These are phyloP conservation scores for Agrochola lychnidis DNA, from an alignment of 2,888 invertebrate species.

Conservation along the genomic window DNA sequence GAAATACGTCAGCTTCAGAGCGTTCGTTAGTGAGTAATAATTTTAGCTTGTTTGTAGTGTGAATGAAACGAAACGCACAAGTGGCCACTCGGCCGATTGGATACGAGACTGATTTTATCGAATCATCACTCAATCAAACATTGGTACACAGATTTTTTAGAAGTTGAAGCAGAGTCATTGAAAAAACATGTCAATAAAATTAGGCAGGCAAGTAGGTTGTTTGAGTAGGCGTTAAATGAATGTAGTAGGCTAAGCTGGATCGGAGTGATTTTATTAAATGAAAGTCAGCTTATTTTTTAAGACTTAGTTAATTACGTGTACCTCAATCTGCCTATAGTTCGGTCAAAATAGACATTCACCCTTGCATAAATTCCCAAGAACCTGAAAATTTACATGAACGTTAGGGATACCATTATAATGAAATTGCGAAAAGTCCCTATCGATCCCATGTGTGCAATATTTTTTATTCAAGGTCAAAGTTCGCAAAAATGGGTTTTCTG, in stretches of 20 bases:
- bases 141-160: conserved; percentile 66
- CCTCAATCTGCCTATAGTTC: no score
- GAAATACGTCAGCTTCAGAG: conserved; percentile 48
- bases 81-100: conserved; percentile 75
- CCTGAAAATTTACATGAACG: no score
- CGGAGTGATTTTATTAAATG: neutral
- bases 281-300: neutral
- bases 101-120: conserved; percentile 71
- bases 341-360: no score
- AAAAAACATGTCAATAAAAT: conserved; percentile 69
- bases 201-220: conserved; percentile 65
- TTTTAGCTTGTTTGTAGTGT: conserved; percentile 73
- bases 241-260: conserved; percentile 21
- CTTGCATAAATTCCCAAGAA: no score
- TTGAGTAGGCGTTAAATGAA: conserved; percentile 46
- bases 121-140: conserved; percentile 77
- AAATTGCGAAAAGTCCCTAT: no score
- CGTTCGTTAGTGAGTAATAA: conserved; percentile 68
- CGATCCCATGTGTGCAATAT: no score
- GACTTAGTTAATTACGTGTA: neutral
- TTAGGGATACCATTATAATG: no score
- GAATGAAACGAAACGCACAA: conserved; percentile 73
- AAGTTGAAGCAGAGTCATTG: conserved; percentile 62
- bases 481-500: no score
- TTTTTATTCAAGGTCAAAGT: no score